These are phyloP conservation scores for Orchestia grillus DNA, from an alignment of 1,140 invertebrate genomes.

Conservation along the genomic window DNA sequence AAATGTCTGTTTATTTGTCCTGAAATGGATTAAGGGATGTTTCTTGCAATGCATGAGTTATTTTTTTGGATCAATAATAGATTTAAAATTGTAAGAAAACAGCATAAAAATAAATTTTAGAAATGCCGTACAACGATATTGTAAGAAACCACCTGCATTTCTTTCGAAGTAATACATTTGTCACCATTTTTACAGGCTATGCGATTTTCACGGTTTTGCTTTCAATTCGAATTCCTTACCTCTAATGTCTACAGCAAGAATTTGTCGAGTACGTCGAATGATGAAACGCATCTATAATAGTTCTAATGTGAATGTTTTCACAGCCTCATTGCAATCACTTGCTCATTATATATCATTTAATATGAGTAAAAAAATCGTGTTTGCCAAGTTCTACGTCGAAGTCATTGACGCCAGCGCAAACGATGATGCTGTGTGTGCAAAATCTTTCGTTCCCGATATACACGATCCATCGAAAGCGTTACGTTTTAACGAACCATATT, in stretches of 20 bases:
- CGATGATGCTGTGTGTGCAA: background rate
- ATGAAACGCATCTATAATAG: background rate
- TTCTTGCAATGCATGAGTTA: too few relatives aligned
- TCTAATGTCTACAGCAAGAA: background rate
- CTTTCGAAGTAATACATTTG: background rate
- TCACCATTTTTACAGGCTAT: background rate
- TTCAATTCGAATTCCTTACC: background rate
- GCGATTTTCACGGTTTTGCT: background rate
- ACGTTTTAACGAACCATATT: background rate
- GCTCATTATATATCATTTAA: background rate
- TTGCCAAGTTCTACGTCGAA: background rate
- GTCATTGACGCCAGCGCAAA: too few relatives aligned
- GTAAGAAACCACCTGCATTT: too few relatives aligned
- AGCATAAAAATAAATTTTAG: too few relatives aligned
- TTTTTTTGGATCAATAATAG: too few relatives aligned
- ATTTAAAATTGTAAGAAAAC: too few relatives aligned
- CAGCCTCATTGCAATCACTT: background rate
- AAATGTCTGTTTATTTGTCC: too few relatives aligned
- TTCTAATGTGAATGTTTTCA: background rate
- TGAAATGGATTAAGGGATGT: too few relatives aligned
- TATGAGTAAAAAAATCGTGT: background rate
- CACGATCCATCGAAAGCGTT: background rate
- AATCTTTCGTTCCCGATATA: background rate
- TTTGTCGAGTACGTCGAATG: background rate
- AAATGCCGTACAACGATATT: too few relatives aligned